phyloP scores from a whole-genome alignment of 2,797 vertebrate species.

The Mus minutoides region DNA sequence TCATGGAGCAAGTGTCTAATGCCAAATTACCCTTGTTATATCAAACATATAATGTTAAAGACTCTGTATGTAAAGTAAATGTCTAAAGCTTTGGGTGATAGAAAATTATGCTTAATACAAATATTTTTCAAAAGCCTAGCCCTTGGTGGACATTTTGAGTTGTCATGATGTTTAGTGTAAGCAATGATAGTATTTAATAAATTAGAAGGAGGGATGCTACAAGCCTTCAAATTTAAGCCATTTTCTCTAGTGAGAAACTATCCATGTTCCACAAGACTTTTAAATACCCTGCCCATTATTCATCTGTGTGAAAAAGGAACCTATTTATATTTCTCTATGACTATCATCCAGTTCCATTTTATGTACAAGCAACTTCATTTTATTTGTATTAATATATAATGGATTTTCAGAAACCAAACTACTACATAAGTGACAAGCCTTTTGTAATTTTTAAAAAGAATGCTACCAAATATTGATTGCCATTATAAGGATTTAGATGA shows the following conservation, averaged over 20 bases:
- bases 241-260: not conserved
- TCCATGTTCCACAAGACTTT: not conserved
- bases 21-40: not conserved
- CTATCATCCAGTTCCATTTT: conserved; percentile 23
- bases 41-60: not conserved
- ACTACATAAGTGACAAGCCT: conserved; percentile 13
- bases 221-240: not conserved
- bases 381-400: conserved; percentile 25
- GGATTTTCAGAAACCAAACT: not conserved
- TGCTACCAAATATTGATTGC: not conserved
- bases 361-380: not conserved
- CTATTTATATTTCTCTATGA: not conserved
- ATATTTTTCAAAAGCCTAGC: not conserved
- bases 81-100: not conserved
- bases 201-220: not conserved
- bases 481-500: not conserved
- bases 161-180: not conserved
- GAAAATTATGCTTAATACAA: not conserved
- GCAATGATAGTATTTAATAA: not conserved
- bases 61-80: not conserved
- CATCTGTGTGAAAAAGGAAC: not conserved
- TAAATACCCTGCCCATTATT: not conserved
- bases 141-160: not conserved
- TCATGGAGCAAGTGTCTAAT: not conserved
- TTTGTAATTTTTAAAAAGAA: conserved; percentile 12